Conservation (phyloP, 2,888 invertebrate genomes). For the Escarpia spicata region DNA sequence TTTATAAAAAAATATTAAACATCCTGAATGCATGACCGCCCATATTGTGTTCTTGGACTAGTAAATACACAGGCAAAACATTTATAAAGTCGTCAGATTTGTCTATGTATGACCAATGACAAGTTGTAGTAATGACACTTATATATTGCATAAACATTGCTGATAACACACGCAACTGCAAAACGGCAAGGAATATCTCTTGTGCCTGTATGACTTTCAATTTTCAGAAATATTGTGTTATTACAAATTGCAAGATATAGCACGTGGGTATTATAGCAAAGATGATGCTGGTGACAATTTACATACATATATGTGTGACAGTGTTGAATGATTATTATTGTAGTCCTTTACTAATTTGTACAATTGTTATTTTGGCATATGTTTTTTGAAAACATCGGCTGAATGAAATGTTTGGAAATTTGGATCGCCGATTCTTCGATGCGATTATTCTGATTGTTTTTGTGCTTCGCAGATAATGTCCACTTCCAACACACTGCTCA, state of each 20-base stretch:
- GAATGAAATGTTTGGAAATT: background rate
- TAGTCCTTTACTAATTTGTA: background rate
- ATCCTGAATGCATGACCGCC: background rate
- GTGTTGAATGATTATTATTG: background rate
- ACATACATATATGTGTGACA: background rate
- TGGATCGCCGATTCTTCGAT: background rate
- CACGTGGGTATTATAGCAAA: too few species aligned
- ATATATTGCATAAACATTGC: too few species aligned
- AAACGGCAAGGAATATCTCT: too few species aligned
- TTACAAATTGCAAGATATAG: too few species aligned
- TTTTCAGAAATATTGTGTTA: too few species aligned
- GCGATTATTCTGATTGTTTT: background rate
- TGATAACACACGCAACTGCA: too few species aligned
- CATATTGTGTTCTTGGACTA: background rate
- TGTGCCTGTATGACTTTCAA: too few species aligned
- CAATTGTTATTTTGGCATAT: background rate
- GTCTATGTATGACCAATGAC: background rate
- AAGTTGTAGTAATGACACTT: too few species aligned
- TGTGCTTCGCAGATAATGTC: constrained; percentile 74
- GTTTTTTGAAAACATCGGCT: background rate
- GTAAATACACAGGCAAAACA: too few species aligned
- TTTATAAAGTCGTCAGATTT: too few species aligned
- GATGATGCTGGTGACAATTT: too few species aligned
- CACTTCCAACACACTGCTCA: constrained; percentile 95
- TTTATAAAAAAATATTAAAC: background rate